Evolutionary conservation across 2,797 vertebrate genomes (phyloP), one percentile per base, ranked within the genome.

Genomic region (Diglossa cyanea): DNA sequence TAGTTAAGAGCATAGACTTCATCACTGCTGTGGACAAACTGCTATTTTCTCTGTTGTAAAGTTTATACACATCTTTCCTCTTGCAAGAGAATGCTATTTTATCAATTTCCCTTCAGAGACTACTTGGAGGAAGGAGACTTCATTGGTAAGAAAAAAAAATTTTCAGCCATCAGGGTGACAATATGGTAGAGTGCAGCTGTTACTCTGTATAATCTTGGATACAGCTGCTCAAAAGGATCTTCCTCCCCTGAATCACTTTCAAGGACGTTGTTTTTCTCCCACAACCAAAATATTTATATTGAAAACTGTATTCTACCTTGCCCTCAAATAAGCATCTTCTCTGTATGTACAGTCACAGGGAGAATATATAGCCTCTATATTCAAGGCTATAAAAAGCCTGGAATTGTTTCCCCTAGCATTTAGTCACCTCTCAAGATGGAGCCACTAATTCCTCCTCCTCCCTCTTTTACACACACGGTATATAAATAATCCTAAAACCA

Each of bases 401-500:
- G 20, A 63, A 74, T 72, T 90, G 44, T 93, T 94, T 95, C 85
- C 77, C 88, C 58, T 37, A 57, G 63, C 0, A 0, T 88, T 91
- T 83, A 94, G 42, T 88, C 48, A 85, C 67, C 62, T 67, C 66
- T 89, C 53, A 83, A 71, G 60, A 94, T 86, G 80, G 65, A 93
- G 91, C 53, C 31, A 48, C 47, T 94, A 86, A 79, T 85, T 88
- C 68, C 53, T 85, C 25, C n/a, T 77, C 87, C 62, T 77, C 60
- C 44, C 13, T 26, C 35, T 89, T 88, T 89, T 66, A 47, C 23
- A 79, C 44, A 30, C 53, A 31, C 6, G 3, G 33, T 90, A 93
- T 92, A 91, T 86, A 96, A 97, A 96, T 80, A 97, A 93, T 91
- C 67, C 91, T 83, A 94, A 93, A 94, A 96, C 95, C 94, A 95